Evolutionary conservation across 2,113 vertebrate genomes (phyloP).

Genomic region (Vulpes vulpes): DNA sequence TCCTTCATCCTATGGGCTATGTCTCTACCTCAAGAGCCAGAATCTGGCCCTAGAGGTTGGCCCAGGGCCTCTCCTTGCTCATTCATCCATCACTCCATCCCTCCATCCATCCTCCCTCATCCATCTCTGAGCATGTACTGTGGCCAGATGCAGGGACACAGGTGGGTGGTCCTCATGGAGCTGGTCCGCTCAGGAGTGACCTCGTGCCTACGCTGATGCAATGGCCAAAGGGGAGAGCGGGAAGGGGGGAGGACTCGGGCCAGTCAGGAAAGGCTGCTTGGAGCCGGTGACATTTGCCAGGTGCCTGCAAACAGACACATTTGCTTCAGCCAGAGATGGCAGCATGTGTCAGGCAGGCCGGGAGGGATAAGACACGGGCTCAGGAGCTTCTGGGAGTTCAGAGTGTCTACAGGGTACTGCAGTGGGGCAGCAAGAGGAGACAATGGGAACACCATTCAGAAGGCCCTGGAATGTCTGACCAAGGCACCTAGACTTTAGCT

Average conservation of each 20-base stretch:
- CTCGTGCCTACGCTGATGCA: rapidly evolving
- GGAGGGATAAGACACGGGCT: background rate
- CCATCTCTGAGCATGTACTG: background rate
- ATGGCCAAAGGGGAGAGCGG: background rate
- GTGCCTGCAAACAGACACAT: background rate
- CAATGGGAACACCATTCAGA: rapidly evolving
- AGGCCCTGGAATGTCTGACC: background rate
- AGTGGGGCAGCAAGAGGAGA: background rate
- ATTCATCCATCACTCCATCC: background rate
- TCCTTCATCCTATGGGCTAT: background rate
- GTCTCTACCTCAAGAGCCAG: background rate
- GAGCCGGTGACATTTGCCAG: background rate
- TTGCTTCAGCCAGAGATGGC: background rate
- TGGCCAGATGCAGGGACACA: background rate
- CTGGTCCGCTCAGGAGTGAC: background rate
- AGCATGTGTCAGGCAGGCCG: background rate
- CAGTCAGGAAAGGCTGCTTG: background rate
- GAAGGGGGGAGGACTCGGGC: background rate
- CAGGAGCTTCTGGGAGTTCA: background rate
- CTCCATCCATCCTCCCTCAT: no score
- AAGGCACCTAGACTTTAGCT: background rate
- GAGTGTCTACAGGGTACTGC: background rate
- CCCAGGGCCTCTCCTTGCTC: background rate
- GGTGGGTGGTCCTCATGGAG: background rate
- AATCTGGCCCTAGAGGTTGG: background rate